Conservation (phyloP, 2,113 vertebrate genomes). For the Genyomyrus donnyi region DNA sequence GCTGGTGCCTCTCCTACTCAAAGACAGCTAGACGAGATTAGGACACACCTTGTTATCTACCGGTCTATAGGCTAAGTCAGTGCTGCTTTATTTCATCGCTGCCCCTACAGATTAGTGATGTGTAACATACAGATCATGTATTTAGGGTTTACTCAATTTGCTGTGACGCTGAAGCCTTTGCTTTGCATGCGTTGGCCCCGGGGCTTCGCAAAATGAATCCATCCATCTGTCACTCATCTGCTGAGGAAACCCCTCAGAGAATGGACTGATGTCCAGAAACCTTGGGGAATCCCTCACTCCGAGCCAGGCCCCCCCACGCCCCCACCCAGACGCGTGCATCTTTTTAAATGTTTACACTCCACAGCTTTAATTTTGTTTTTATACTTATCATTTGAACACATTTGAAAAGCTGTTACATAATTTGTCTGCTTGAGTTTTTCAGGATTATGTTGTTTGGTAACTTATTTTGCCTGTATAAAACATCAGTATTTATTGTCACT, state of each 20-base stretch:
- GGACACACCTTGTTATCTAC: not conserved
- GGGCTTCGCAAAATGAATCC: not conserved
- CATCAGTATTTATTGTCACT: conserved; percentile 75
- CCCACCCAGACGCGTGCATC: conserved; percentile 31
- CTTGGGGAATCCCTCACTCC: not conserved
- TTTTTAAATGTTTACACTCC: conserved; percentile 29
- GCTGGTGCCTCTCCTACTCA: not conserved
- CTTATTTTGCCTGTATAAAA: conserved; percentile 73
- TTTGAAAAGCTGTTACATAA: conserved; percentile 20
- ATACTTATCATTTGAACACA: conserved; percentile 15
- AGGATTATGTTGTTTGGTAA: conserved; percentile 59
- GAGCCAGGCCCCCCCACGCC: not conserved
- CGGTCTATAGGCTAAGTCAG: not conserved
- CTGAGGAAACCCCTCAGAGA: not conserved
- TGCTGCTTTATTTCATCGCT: not conserved
- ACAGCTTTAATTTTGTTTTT: conserved; percentile 33
- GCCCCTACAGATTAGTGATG: not conserved
- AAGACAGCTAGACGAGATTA: not conserved
- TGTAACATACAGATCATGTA: not conserved
- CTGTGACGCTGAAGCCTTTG: not conserved
- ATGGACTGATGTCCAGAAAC: not conserved
- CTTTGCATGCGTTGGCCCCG: not conserved
- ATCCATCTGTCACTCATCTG: not conserved
- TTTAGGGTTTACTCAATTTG: not conserved
- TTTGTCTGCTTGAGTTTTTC: conserved; percentile 48